These are phyloP conservation scores for Oscheius sp. DNA, from an alignment of 2,888 invertebrate genomes.

Conservation along the genomic window DNA sequence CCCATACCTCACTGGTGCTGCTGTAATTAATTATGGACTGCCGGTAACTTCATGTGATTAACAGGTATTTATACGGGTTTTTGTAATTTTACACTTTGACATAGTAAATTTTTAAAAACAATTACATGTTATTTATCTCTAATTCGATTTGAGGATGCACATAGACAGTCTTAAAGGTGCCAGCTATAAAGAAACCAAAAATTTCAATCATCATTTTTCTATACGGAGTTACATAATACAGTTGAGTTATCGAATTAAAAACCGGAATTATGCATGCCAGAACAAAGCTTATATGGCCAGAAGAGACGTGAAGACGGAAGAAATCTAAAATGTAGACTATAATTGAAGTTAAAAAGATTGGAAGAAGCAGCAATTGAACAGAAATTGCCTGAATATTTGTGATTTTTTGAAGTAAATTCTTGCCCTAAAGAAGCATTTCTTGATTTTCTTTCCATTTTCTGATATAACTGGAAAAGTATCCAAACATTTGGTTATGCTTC, in stretches of 20 bases:
- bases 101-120: too few relatives aligned
- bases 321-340: background rate
- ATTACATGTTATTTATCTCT: too few relatives aligned
- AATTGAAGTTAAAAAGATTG: background rate
- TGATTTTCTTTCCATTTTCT: background rate
- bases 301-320: background rate
- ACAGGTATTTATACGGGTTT: background rate
- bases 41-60: slow-evolving; percentile 44
- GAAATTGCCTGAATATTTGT: background rate
- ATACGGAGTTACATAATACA: background rate
- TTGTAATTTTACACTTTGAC: too few relatives aligned
- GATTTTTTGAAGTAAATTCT: background rate
- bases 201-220: too few relatives aligned
- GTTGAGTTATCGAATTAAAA: background rate
- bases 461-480: background rate
- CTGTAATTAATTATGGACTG: slow-evolving; percentile 64
- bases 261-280: background rate
- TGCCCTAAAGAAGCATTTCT: background rate
- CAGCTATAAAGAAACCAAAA: too few relatives aligned
- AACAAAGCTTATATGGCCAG: background rate
- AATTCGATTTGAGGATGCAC: too few relatives aligned
- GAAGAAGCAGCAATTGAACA: background rate
- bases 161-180: too few relatives aligned
- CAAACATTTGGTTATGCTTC: background rate
- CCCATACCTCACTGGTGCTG: slow-evolving; percentile 59